A percentile compares a stretch with the other conserved stretches of the same genome.
Evolutionary conservation across 2,113 vertebrate genomes (phyloP).

Genomic region (Macrotis lagotis): DNA sequence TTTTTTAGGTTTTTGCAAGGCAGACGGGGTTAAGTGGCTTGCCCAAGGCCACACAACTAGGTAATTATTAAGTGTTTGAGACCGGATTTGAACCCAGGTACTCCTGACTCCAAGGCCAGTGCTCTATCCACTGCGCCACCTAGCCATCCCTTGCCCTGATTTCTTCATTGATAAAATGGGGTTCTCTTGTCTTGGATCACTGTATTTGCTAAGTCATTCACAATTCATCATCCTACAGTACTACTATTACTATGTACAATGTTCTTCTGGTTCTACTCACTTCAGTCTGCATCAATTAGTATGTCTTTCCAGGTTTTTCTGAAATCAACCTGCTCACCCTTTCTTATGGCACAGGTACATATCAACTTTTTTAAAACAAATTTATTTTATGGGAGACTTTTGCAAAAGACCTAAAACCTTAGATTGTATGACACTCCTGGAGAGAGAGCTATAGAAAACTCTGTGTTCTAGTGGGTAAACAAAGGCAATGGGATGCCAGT

Average conservation of each 20-base stretch:
- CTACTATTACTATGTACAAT: too few relatives aligned
- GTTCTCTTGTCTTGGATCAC: neutral
- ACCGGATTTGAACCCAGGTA: too few relatives aligned
- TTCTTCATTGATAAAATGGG: neutral
- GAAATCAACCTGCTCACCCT: neutral
- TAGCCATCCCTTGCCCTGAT: constrained; percentile 42
- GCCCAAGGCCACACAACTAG: too few relatives aligned
- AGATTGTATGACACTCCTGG: neutral
- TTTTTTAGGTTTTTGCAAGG: too few relatives aligned
- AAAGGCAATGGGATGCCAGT: neutral
- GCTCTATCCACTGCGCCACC: too few relatives aligned
- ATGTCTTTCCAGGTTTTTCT: neutral
- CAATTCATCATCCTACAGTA: too few relatives aligned
- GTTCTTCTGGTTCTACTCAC: neutral
- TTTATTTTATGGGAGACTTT: neutral
- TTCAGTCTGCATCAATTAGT: neutral
- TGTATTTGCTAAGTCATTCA: neutral
- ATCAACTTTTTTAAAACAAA: neutral
- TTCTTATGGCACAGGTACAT: neutral
- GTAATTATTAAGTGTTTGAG: too few relatives aligned
- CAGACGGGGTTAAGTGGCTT: too few relatives aligned
- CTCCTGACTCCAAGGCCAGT: too few relatives aligned
- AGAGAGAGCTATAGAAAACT: neutral
- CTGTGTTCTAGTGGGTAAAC: neutral
- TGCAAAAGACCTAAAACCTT: neutral